Percentiles rank a stretch among this genome's conserved stretches.
phyloP scores from a whole-genome alignment of 1,140 invertebrate species.

The Euura lappo region DNA sequence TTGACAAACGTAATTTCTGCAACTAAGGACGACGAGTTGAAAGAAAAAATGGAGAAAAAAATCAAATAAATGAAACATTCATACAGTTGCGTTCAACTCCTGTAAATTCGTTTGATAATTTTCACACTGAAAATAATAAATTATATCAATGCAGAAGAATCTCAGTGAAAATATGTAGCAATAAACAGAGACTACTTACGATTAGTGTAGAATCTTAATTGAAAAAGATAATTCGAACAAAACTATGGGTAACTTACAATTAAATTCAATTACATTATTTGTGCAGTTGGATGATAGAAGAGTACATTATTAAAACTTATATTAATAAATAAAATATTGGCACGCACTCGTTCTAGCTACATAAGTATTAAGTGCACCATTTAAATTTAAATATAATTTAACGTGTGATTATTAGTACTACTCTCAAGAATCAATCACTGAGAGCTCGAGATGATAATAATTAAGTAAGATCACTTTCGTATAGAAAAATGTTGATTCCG shows the following conservation, averaged over 20 bases:
- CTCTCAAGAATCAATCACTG: not conserved
- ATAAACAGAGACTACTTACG: not conserved
- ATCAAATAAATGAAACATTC: too few relatives aligned
- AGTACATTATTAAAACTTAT: not conserved
- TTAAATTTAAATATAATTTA: too few relatives aligned
- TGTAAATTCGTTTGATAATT: too few relatives aligned
- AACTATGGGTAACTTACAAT: too few relatives aligned
- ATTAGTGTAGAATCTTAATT: not conserved
- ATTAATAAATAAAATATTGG: slow-evolving; percentile 4
- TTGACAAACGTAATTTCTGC: too few relatives aligned
- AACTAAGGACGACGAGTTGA: too few relatives aligned
- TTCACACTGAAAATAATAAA: not conserved
- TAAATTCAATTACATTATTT: too few relatives aligned
- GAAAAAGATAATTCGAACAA: not conserved
- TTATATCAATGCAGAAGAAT: not conserved
- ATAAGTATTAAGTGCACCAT: not conserved
- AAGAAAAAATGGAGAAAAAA: too few relatives aligned
- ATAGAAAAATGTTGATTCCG: not conserved
- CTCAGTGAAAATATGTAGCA: not conserved
- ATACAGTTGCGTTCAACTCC: too few relatives aligned
- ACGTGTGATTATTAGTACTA: not conserved
- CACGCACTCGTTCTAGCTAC: not conserved
- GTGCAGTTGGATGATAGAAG: not conserved
- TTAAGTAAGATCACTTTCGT: not conserved
- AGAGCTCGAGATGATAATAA: not conserved